Evolutionary conservation across 1,140 invertebrate genomes (phyloP).

Genomic region (Portunus trituberculatus): DNA sequence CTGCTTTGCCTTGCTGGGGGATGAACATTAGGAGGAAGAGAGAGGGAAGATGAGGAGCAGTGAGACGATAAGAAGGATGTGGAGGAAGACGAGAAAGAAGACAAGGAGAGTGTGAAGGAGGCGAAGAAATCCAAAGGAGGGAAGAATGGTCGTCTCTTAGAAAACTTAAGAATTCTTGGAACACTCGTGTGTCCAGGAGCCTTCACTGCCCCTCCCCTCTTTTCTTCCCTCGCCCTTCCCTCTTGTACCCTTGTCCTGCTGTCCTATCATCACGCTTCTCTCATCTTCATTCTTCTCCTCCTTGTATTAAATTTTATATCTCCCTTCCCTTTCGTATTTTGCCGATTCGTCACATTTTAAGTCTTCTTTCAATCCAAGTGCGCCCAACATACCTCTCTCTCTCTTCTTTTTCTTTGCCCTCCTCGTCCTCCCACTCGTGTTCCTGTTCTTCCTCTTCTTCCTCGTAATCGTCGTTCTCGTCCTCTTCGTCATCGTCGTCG

Average conservation of each 20-base stretch:
- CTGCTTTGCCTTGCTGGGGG: neutral
- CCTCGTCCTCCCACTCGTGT: too few relatives aligned
- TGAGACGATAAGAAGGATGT: neutral
- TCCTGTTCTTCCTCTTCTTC: too few relatives aligned
- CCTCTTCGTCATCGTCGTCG: neutral
- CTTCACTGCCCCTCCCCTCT: neutral
- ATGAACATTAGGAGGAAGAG: neutral
- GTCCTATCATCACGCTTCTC: neutral
- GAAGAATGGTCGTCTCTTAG: neutral
- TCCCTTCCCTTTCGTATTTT: too few relatives aligned
- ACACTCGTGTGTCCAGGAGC: neutral
- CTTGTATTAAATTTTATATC: neutral
- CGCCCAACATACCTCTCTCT: too few relatives aligned
- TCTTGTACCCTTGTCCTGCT: neutral
- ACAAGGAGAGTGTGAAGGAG: neutral
- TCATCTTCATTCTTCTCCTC: neutral
- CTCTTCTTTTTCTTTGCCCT: too few relatives aligned
- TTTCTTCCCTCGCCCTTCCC: neutral
- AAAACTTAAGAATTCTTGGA: conserved; percentile 1
- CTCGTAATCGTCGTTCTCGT: neutral
- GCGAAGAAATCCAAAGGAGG: neutral
- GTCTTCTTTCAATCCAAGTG: too few relatives aligned
- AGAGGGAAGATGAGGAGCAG: neutral
- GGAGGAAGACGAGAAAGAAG: neutral
- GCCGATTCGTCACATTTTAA: too few relatives aligned